Evolutionary conservation across 2,113 vertebrate genomes (phyloP), one percentile per base, ranked within the genome.

Genomic region (Lamprologus sp.): DNA sequence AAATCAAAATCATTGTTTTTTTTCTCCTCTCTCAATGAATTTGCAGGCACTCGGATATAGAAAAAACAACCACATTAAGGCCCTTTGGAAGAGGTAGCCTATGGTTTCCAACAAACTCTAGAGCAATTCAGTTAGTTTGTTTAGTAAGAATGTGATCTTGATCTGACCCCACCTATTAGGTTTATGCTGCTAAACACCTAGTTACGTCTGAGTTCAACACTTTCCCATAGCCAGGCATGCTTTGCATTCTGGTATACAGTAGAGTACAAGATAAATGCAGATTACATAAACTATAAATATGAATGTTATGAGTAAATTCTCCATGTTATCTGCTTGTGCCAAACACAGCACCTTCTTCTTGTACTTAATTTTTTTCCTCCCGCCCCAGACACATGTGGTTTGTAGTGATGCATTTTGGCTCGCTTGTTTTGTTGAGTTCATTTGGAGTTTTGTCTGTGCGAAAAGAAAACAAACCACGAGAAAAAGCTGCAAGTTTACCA

Each of bases 31-130:
- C 70, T 75, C 4, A 17, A 4, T 49, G 15, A 47, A 75, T 26
- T 60, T 42, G 9, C 7, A 26, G 14, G 51, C 19, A 4, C 21
- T 45, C 3, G 1, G n/a, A 6, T 70, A 1, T 0, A 42, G 7
- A 45, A 73, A 17, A 26, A 73, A 26, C 37, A 7, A 45, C 21
- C 37, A 45, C 21, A 73, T 42, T 2, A 15, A 26, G 7, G 21
- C 12, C 2, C 3, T 45, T 26, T 70, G 65, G 37, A 15, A 26
- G 21, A 42, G 21, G 7, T 7, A 1, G 35, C n/a, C 35, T 40
- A 6, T 45, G 37, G 37, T 70, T 42, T 6, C 65, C 37, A 42
- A 15, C 7, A 0, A 70, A 9, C 12, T 70, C n/a, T 23, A 0
- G 65, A 70, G 65, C n/a, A 70, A 14, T 42, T 42, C 3, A 15